phyloP scores from a whole-genome alignment of 64 coral and sea anemone species.

The Acropora yongei region DNA sequence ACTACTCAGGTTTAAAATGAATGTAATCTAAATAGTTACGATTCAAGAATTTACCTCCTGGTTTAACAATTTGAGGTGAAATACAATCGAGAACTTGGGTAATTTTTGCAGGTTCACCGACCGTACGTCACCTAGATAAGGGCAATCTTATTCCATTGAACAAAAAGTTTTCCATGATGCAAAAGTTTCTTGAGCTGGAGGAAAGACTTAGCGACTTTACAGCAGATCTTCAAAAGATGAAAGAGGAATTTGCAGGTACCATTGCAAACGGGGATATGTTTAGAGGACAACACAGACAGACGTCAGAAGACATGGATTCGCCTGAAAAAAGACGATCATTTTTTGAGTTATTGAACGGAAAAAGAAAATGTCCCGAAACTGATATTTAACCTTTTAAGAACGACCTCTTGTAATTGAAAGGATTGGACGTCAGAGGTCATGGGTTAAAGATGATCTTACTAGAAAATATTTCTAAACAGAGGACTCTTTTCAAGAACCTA shows the following conservation, averaged over 20 bases:
- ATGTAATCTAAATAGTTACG: too few relatives aligned
- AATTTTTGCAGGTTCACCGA: background rate
- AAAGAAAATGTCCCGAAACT: background rate
- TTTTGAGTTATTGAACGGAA: constrained; percentile 1
- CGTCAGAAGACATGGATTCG: background rate
- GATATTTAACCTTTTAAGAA: background rate
- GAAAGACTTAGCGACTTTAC: constrained; percentile 31
- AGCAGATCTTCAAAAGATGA: constrained; percentile 2
- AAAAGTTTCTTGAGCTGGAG: constrained; percentile 27
- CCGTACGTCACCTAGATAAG: background rate
- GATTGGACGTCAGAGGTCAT: background rate
- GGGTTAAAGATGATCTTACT: background rate
- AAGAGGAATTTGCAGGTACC: constrained; percentile 7
- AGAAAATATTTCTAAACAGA: background rate
- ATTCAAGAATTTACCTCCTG: background rate
- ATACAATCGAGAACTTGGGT: background rate
- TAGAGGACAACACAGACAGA: background rate
- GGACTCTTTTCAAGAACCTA: too few relatives aligned
- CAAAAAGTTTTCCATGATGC: constrained; percentile 23
- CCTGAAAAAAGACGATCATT: background rate
- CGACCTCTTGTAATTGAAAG: background rate
- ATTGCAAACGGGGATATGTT: background rate
- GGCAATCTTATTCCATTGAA: constrained; percentile 3
- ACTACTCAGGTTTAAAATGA: too few relatives aligned
- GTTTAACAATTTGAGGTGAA: background rate